Evolutionary conservation across 2,888 invertebrate genomes (phyloP).

Genomic region (Tenthredo amoena): DNA sequence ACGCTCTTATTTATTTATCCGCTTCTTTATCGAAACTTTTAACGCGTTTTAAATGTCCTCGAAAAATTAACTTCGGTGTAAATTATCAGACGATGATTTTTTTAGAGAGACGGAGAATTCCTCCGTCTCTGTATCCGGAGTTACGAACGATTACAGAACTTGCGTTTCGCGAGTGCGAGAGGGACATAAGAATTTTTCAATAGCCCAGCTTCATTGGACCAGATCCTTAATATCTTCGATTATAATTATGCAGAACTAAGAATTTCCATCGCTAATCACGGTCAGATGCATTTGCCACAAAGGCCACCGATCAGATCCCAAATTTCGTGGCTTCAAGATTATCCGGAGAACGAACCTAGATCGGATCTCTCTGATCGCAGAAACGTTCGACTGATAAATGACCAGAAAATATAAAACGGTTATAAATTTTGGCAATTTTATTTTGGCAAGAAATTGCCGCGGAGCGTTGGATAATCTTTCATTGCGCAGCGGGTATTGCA

Average conservation of each 20-base stretch:
- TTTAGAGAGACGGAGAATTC: neutral
- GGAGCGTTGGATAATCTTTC: neutral
- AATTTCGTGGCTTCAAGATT: no score
- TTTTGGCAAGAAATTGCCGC: neutral
- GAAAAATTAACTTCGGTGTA: neutral
- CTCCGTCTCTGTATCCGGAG: neutral
- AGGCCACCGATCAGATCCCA: no score
- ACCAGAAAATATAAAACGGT: no score
- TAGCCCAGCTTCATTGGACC: neutral
- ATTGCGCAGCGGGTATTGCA: neutral
- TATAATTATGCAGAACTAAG: neutral
- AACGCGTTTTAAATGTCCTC: neutral
- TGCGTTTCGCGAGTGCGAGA: no score
- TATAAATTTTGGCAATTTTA: neutral
- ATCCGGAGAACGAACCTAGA: no score
- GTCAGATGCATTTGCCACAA: no score
- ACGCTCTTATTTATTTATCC: conserved; percentile 20
- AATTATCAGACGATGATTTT: neutral
- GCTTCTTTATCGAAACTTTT: neutral
- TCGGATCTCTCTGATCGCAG: neutral
- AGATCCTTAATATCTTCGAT: neutral
- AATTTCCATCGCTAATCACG: neutral
- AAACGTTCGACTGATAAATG: no score
- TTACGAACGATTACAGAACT: neutral
- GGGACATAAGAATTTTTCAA: neutral